Base-by-base conservation (phyloP, 2,113 vertebrate genomes). In the Pituophis catenifer region DNA sequence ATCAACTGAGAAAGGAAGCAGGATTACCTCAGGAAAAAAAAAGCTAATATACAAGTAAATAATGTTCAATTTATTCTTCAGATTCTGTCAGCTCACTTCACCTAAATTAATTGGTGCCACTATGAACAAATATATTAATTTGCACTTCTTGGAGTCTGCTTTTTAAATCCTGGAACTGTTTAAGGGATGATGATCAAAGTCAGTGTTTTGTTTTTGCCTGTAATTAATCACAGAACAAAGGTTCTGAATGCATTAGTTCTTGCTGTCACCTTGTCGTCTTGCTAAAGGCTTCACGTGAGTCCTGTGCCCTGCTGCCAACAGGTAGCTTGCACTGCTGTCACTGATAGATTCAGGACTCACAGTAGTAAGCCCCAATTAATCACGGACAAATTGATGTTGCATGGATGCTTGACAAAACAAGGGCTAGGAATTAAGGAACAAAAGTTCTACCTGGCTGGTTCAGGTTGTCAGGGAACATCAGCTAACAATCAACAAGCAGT, bases 161-260 rank as follows among this genome's bases (percentile, higher is more conserved):
- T 95, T 95, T 95, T 88, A 55, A 59, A 91, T 48, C 87, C 0
- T 11, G 90, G 94, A 95, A 50, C 53, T 95, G 21, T 48, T 96
- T 94, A 94, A 94, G 23, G 26, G 29, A 90, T 95, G 94, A 96
- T 96, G 95, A 90, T 94, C 87, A 96, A 96, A 94, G 92, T 95
- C 89, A 95, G 65, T 94, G 93, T 24, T 53, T 93, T 89, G 96
- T 97, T 54, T 95, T n/a, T 91, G 70, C 26, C 0, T 95, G 8
- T 62, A 95, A 93, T 93, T 95, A 97, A 95, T 96, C 59, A 95
- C 94, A 94, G 91, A 93, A 92, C 59, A 95, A 92, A 91, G 62
- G 44, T 94, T 96, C 0, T 0, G 94, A 95, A 96, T 94, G 94
- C 38, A 94, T 95, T 90, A 94, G 57, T 13, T 93, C 94, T 94